These are phyloP conservation scores for Hypsibius dujardini DNA, from an alignment of 1,140 invertebrate genomes.

Conservation along the genomic window DNA sequence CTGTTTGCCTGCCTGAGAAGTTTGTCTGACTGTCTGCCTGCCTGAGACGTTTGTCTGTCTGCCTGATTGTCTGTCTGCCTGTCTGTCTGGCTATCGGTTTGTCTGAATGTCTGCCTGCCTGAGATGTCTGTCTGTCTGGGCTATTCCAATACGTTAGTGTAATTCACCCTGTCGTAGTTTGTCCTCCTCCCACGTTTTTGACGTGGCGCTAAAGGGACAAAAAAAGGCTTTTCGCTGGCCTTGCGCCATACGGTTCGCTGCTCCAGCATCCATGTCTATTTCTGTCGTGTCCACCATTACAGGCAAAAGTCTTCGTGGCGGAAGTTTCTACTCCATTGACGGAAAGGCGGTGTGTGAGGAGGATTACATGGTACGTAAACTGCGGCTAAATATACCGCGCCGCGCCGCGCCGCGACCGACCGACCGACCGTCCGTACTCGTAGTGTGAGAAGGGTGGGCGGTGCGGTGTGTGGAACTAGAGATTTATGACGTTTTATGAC, in stretches of 20 bases:
- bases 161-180: too few species aligned
- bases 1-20: too few species aligned
- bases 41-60: too few species aligned
- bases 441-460: constrained; percentile 18
- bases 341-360: constrained; percentile 81
- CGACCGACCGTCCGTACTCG: constrained; percentile 15
- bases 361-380: constrained; percentile 58
- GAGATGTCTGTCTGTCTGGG: background rate
- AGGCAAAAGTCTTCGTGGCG: constrained; percentile 65
- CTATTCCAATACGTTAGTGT: too few species aligned
- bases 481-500: constrained; percentile 18
- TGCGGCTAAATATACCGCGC: background rate
- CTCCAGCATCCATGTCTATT: background rate
- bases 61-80: too few species aligned
- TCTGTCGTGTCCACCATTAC: constrained; percentile 17
- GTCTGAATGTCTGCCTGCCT: background rate
- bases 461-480: background rate
- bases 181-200: background rate
- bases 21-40: too few species aligned
- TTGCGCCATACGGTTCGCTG: background rate
- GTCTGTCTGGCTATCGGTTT: too few species aligned
- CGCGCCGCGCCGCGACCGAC: too few species aligned
- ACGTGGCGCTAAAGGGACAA: background rate
- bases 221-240: background rate
- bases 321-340: constrained; percentile 83